These are phyloP conservation scores for Eristalinus aeneus DNA, from an alignment of 2,888 invertebrate genomes.

Conservation along the genomic window DNA sequence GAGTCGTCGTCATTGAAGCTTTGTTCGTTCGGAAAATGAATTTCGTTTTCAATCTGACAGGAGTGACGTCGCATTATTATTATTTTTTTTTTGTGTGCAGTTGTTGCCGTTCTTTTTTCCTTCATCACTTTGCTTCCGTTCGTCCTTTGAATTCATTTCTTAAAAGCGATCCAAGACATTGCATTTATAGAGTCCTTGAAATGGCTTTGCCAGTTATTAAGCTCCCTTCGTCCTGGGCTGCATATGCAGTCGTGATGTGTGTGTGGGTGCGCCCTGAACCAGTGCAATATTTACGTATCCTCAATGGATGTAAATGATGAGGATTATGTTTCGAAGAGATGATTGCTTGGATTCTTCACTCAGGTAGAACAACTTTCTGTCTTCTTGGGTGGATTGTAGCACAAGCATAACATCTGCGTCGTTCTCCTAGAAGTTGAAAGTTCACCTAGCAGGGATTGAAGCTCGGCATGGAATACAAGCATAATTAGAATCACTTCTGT, in stretches of 20 bases:
- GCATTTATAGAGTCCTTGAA: conserved; percentile 53
- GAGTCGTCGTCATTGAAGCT: conserved; percentile 10
- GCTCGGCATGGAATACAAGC: background rate
- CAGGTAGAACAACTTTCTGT: background rate
- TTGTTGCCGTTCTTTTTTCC: background rate
- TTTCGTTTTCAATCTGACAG: conserved; percentile 65
- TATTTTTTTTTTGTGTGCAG: conserved; percentile 10
- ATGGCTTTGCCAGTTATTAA: conserved; percentile 39
- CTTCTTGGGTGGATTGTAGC: background rate
- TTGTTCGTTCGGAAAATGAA: conserved; percentile 65
- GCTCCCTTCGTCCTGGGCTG: background rate
- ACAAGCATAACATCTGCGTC: background rate
- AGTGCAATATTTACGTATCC: background rate
- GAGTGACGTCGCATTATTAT: conserved; percentile 26
- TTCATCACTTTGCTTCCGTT: background rate
- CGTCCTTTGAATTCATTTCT: conserved; percentile 53
- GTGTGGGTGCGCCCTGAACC: background rate
- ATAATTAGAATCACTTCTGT: background rate
- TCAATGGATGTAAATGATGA: background rate
- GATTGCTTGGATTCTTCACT: background rate
- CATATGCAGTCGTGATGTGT: background rate
- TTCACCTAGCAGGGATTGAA: background rate
- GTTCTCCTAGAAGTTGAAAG: background rate
- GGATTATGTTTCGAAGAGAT: background rate
- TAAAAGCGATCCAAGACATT: conserved; percentile 50